Evolutionary conservation across 37 sponge, comb jelly and placozoan genomes (phyloP).

Genomic region (Theonella swinhoei): DNA sequence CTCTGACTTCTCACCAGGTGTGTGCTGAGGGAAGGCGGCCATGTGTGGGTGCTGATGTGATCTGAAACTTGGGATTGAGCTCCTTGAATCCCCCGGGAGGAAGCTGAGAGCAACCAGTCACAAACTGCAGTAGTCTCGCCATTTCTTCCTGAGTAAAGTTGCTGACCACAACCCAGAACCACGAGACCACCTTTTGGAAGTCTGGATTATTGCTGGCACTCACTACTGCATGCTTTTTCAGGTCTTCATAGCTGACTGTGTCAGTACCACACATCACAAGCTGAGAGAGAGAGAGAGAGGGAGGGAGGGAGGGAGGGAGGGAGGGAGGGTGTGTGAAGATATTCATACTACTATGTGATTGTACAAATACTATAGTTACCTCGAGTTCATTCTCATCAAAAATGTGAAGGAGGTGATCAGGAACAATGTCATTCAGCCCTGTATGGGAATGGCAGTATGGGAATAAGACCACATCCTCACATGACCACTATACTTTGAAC

Average conservation of each 20-base stretch:
- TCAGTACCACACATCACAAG: conserved; percentile 89
- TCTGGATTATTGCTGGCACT: conserved; percentile 26
- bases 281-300: conserved; percentile 28
- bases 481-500: not conserved
- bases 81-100: conserved; percentile 90
- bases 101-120: conserved; percentile 88
- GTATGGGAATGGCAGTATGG: not conserved
- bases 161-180: conserved; percentile 86
- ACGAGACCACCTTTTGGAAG: conserved; percentile 57
- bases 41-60: conserved; percentile 63
- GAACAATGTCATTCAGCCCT: conserved; percentile 90
- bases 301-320: not conserved
- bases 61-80: conserved; percentile 66
- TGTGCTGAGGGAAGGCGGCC: conserved; percentile 84
- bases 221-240: conserved; percentile 53
- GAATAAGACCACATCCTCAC: not conserved
- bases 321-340: not conserved
- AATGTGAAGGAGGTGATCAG: conserved; percentile 80
- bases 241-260: conserved; percentile 63
- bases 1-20: conserved; percentile 71
- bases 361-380: conserved; percentile 33
- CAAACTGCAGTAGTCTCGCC: conserved; percentile 82
- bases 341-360: not conserved
- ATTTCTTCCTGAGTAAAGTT: conserved; percentile 89
- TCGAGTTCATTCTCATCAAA: conserved; percentile 98